Evolutionary conservation across 2,888 invertebrate genomes (phyloP), one percentile per base, ranked within the genome.

Genomic region (Zhuqinia jingwanae): DNA sequence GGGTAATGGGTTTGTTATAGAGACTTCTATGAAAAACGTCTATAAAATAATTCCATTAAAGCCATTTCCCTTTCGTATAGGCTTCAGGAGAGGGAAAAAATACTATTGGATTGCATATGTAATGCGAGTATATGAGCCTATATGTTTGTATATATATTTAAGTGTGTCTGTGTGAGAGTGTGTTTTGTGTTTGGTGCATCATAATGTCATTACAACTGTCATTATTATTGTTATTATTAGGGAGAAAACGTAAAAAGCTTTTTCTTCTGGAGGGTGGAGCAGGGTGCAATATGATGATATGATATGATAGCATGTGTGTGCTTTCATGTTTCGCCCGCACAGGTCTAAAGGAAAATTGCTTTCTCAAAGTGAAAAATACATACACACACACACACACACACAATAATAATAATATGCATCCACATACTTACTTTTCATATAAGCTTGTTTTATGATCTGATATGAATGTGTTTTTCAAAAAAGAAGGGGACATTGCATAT

Each of bases 131-230:
- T 53, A 20, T 10, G 2, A 17, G n/a, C 6, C 20, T 22, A 8
- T 1, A 22, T 58, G 42, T 42, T 5, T 65, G 42, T 36, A 8
- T 20, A 65, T 65, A 6, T 20, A 25, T 65, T 65, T 65, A n/a
- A 17, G 36, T 65, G 10, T 22, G 42, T 42, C 45, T n/a, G n/a
- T n/a, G n/a, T n/a, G n/a, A n/a, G n/a, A n/a, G n/a, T 36, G 36
- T 36, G 36, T 36, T 3, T 36, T 36, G 8, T 36, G 36, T 36
- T 36, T 36, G 50, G 22, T 47, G 70, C 47, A 50, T 70, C 50
- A 50, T 70, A 70, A 70, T 70, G 70, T 25, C 50, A 70, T 70
- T 70, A 70, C 25, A 47, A 47, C 70, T 17, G 42, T 36, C 70
- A 70, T 47, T 70, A 70, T 70, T 70, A 70, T 70, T 45, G 45